Percentiles rank a stretch among this genome's conserved stretches.
Conservation (phyloP, 2,888 invertebrate genomes). For the Nemotelus pantherinus region DNA sequence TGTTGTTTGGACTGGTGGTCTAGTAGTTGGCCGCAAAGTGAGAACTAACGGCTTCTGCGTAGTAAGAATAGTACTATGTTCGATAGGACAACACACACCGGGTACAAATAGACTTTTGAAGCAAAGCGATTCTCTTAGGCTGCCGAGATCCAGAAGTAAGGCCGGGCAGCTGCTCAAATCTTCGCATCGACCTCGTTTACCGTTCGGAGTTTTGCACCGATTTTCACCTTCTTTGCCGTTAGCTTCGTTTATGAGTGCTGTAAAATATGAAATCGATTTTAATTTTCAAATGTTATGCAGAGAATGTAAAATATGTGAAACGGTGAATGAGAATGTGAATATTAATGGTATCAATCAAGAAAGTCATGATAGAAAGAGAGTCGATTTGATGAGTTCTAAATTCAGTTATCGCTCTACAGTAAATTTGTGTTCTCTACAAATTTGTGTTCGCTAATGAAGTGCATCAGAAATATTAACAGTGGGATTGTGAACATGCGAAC, state of each 20-base stretch:
- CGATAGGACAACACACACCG: constrained; percentile 87
- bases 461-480: too few species aligned
- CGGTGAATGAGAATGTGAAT: too few species aligned
- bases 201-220: constrained; percentile 83
- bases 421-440: too few species aligned
- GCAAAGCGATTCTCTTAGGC: constrained; percentile 85
- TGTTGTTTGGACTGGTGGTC: constrained; percentile 58
- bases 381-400: too few species aligned
- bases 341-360: too few species aligned
- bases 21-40: constrained; percentile 58
- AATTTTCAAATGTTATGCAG: background rate
- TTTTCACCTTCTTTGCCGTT: constrained; percentile 69
- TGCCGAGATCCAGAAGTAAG: constrained; percentile 80
- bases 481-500: too few species aligned
- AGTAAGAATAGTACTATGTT: constrained; percentile 62
- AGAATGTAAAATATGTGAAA: too few species aligned
- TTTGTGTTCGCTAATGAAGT: too few species aligned
- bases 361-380: too few species aligned
- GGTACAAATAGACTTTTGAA: constrained; percentile 92
- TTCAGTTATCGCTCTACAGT: too few species aligned
- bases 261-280: background rate
- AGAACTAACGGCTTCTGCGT: constrained; percentile 60
- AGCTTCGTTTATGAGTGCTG: constrained; percentile 53
- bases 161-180: constrained; percentile 91
- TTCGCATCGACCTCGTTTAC: constrained; percentile 82